phyloP scores from a whole-genome alignment of 64 coral and sea anemone species.

The Trachythela sp. region DNA sequence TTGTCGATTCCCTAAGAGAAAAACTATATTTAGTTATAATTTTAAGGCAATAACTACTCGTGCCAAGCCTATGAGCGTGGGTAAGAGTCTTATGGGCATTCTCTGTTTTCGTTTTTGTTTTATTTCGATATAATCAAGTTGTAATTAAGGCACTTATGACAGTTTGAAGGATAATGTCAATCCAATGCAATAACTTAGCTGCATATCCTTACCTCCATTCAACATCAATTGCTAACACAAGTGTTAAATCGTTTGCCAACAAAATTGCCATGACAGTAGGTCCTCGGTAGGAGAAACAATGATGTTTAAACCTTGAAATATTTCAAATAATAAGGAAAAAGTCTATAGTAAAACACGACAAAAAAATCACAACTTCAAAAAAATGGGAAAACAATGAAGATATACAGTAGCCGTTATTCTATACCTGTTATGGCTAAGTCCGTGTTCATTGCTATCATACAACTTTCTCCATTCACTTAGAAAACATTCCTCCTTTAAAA shows the following conservation, averaged over 20 bases:
- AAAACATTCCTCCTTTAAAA: background rate
- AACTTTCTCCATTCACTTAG: slow-evolving; percentile 49
- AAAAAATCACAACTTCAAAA: background rate
- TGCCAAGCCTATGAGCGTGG: too few species aligned
- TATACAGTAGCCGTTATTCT: too few species aligned
- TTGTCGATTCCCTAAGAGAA: slow-evolving; percentile 45
- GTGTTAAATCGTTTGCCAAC: slow-evolving; percentile 28
- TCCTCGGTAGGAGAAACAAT: slow-evolving; percentile 65
- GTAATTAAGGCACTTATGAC: too few species aligned
- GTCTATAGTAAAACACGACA: background rate
- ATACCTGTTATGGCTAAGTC: slow-evolving; percentile 85
- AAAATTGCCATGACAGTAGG: slow-evolving; percentile 50
- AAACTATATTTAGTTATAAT: background rate
- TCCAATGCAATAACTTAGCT: too few species aligned
- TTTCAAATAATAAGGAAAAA: background rate
- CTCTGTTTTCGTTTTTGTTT: too few species aligned
- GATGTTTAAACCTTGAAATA: slow-evolving; percentile 76
- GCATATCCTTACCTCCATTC: too few species aligned
- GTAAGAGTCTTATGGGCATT: too few species aligned
- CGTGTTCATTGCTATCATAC: slow-evolving; percentile 72
- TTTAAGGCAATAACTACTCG: too few species aligned
- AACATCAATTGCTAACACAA: slow-evolving; percentile 38
- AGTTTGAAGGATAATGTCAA: too few species aligned
- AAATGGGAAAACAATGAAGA: too few species aligned
- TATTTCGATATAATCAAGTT: too few species aligned